Evolutionary conservation across 1,140 invertebrate species (phyloP).

Genomic region (Acromyrmex charruanus): DNA sequence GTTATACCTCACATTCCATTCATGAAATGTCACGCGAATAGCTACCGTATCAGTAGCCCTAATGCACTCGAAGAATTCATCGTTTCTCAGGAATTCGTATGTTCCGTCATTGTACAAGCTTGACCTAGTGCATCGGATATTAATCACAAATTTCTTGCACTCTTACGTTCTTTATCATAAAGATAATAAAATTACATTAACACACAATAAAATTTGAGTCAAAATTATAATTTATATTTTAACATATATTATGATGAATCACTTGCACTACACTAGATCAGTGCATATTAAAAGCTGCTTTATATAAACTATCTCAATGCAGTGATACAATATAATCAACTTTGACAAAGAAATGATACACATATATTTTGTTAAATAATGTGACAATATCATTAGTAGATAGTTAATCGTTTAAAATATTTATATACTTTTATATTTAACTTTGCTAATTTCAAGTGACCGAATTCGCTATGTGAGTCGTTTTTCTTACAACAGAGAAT

Average conservation of each 20-base stretch:
- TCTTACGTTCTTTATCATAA: conserved; percentile 62
- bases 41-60: conserved; percentile 59
- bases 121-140: conserved; percentile 74
- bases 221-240: conserved; percentile 2
- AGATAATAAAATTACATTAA: conserved; percentile 41
- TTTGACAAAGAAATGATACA: too few species aligned
- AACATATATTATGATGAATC: background rate
- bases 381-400: too few species aligned
- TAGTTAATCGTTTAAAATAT: too few species aligned
- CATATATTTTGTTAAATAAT: too few species aligned
- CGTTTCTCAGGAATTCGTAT: conserved; percentile 70
- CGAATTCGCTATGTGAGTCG: background rate
- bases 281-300: too few species aligned
- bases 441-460: too few species aligned
- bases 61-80: conserved; percentile 77
- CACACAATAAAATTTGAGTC: background rate
- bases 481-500: background rate
- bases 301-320: too few species aligned
- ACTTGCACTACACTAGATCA: too few species aligned
- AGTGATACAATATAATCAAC: too few species aligned
- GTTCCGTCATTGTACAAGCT: conserved; percentile 71
- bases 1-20: conserved; percentile 37
- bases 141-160: conserved; percentile 49
- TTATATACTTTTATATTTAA: too few species aligned
- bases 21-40: conserved; percentile 18